Evolutionary conservation across 30 jellyfish, hydroid and myxozoan species (phyloP), one percentile per base, ranked within the genome.

Genomic region (Catostylus mosaicus): DNA sequence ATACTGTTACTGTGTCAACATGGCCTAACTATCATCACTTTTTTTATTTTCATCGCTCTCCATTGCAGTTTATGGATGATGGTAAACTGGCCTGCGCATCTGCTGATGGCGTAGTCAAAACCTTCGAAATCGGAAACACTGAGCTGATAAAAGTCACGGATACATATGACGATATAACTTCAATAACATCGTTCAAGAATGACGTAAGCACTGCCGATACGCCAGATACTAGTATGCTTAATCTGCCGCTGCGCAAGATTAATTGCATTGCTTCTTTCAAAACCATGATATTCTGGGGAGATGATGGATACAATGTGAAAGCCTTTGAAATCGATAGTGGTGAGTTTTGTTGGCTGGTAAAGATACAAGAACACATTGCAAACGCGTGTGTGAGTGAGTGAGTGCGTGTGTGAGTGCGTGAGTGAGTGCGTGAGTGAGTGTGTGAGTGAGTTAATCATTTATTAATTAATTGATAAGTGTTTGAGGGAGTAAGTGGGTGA

Each of bases 261-360:
- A 93, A 84, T 50, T 93, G 98, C 87, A 62, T 93, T 48, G 84
- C 88, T 22, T 26, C 79, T 3, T 87, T 62, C 69, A 52, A 82
- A 32, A 94, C 87, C 26, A 47, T 3, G 27, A 54, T 93, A 7
- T 59, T 93, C 31, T 93, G 95, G 86, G 98, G 98, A 36, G 97
- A 93, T 80, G 97, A 93, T 86, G 98, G 98, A 8, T 88, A 36
- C 81, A 93, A 93, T 64, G 78, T 93, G 30, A 93, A 93, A 68
- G 92, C 93, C 10, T 71, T 86, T 54, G 75, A 87, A 52, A 23
- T 36, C 33, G 85, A 32, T 12, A 73, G 88, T 34, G 97, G 98
- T 82, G 84, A 78, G 48, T 37, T 75, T 26, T 69, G 72, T n/a
- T n/a, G n/a, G n/a, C n/a, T n/a, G n/a, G n/a, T n/a, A n/a, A n/a